A percentile compares a stretch with the other conserved stretches of the same genome.
Conservation (phyloP, 2,113 vertebrate genomes). For the Gavia stellata region DNA sequence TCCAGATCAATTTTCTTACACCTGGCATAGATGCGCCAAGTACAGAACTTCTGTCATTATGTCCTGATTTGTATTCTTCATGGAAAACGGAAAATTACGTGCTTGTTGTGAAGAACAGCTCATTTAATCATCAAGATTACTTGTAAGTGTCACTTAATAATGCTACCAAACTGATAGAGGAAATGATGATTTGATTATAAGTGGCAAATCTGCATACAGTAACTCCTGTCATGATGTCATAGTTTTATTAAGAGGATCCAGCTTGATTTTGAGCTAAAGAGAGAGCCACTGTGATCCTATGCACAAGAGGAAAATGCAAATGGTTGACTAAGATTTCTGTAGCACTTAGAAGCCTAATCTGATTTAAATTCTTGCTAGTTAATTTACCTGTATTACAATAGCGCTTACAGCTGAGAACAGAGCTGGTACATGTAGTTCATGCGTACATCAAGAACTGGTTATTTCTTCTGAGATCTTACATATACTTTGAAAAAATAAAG, state of each 20-base stretch:
- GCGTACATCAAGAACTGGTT: background rate
- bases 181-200: conserved; percentile 31
- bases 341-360: background rate
- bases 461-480: background rate
- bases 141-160: conserved; percentile 46
- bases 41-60: background rate
- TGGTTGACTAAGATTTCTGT: background rate
- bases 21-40: background rate
- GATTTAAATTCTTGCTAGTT: background rate
- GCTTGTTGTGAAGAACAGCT: conserved; percentile 6
- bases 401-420: background rate
- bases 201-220: conserved; percentile 10
- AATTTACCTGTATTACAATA: background rate
- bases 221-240: background rate
- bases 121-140: conserved; percentile 46
- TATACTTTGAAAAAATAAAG: background rate
- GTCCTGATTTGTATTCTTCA: background rate
- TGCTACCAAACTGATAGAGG: background rate
- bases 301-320: background rate
- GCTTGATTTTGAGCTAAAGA: background rate
- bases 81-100: background rate
- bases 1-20: background rate
- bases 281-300: background rate
- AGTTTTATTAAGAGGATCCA: background rate
- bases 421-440: background rate